Conservation (phyloP, 2,888 invertebrate genomes). For the Acleris holmiana region DNA sequence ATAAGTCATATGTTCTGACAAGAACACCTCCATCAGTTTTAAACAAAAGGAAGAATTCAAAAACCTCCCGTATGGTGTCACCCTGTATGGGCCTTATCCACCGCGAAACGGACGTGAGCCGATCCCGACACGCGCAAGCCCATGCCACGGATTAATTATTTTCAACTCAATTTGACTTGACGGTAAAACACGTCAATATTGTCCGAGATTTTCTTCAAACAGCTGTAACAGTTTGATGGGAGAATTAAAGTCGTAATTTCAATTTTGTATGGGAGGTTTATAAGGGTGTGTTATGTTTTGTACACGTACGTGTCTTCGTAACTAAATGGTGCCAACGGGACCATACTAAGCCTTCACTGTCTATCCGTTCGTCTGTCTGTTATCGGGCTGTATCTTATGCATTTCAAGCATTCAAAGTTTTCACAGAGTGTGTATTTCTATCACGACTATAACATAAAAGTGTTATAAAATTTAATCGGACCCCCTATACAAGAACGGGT, state of each 20-base stretch:
- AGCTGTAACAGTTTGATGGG: background rate
- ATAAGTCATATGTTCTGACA: constrained; percentile 7
- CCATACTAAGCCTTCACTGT: no score
- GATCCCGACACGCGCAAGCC: constrained; percentile 48
- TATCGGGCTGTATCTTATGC: no score
- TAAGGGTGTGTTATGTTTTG: no score
- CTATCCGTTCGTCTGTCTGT: no score
- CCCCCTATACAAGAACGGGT: no score
- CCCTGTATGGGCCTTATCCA: constrained; percentile 47
- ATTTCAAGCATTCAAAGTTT: no score
- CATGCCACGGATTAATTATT: constrained; percentile 60
- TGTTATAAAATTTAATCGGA: no score
- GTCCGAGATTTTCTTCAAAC: constrained; percentile 38
- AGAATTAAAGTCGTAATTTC: background rate
- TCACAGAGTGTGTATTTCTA: no score
- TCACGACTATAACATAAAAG: no score
- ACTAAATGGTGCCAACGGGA: no score
- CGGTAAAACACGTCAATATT: constrained; percentile 54
- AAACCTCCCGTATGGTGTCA: constrained; percentile 26
- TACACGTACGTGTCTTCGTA: no score
- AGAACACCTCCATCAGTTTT: constrained; percentile 14
- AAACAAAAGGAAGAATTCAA: constrained; percentile 15
- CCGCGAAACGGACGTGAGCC: constrained; percentile 61
- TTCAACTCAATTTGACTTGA: constrained; percentile 64
- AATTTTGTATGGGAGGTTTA: no score